Base-by-base conservation (phyloP, 2,797 vertebrate genomes). In the Lagorchestes hirsutus region DNA sequence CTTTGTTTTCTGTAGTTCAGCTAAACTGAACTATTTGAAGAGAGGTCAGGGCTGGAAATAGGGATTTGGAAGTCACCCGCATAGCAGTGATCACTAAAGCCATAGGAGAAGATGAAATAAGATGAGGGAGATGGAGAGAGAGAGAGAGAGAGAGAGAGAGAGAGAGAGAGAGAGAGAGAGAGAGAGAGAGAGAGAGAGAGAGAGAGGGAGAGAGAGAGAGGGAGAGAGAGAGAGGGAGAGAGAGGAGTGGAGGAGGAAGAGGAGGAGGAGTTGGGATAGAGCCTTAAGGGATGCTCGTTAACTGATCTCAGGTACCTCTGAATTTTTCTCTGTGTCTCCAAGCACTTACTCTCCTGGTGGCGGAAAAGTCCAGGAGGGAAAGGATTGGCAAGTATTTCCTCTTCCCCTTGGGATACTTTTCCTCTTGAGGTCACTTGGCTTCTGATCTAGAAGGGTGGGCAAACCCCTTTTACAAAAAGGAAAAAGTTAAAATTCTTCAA, bases 161-260 rank as follows among this genome's bases (percentile, higher is more conserved):
- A 55, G 92, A 90, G 55, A 67, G 54, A 62, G 40, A 5, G 54
- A 55, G n/a, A n/a, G 31, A 92, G 54, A 93, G 93, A 95, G 90
- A 82, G 31, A 31, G 12, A 10, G 46, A 40, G 29, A 92, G 55
- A 3, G 5, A 31, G 10, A 40, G 14, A 31, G 40, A 82, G 24
- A 56, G 27, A 14, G 34, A 62, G 56, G 10, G 40, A 18, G 52
- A 40, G 55, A 14, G 29, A 12, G 10, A 50, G 52, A 29, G 54
- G 16, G 24, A 4, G 16, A 18, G 13, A 22, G 14, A 56, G 28
- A 56, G 29, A 34, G 1, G 22, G 13, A 57, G 16, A 5, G 16
- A 13, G 14, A 52, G 27, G 5, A 18, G 54, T 8, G 59, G 55
- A 58, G 50, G 54, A 46, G 0, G 11, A 3, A 5, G 4, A 52